phyloP scores from a whole-genome alignment of 2,113 vertebrate species.

The Trogon surrucura region DNA sequence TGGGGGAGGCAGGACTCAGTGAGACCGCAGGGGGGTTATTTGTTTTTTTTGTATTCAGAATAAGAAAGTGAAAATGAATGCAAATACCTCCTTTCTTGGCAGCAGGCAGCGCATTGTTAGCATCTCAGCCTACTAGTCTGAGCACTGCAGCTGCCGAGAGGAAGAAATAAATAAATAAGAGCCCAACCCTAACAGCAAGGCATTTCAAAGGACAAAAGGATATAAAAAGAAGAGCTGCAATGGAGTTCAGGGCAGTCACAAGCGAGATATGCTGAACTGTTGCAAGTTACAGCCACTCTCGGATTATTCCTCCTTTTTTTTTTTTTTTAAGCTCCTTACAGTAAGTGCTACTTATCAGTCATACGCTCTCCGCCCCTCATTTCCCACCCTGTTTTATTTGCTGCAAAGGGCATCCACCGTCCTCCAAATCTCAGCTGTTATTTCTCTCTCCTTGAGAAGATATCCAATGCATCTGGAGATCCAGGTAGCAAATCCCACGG shows the following conservation, averaged over 20 bases:
- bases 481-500: background rate
- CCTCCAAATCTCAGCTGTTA: background rate
- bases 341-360: background rate
- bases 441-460: background rate
- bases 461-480: background rate
- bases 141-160: conserved; percentile 42
- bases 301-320: background rate
- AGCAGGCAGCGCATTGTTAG: conserved; percentile 59
- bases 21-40: background rate
- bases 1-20: background rate
- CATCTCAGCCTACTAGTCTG: conserved; percentile 21
- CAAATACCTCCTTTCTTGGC: conserved; percentile 61
- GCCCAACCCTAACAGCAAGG: conserved; percentile 5
- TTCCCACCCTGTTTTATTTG: background rate
- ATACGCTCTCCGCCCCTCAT: background rate
- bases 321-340: background rate
- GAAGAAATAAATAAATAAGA: conserved; percentile 51
- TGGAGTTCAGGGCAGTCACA: background rate
- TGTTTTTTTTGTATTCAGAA: conserved; percentile 5
- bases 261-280: conserved; percentile 1
- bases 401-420: background rate
- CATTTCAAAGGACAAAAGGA: conserved; percentile 57
- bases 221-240: conserved; percentile 39
- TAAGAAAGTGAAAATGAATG: conserved; percentile 63
- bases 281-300: background rate